Base-by-base conservation (phyloP, 2,113 vertebrate genomes). In the Saguinus imperator region DNA sequence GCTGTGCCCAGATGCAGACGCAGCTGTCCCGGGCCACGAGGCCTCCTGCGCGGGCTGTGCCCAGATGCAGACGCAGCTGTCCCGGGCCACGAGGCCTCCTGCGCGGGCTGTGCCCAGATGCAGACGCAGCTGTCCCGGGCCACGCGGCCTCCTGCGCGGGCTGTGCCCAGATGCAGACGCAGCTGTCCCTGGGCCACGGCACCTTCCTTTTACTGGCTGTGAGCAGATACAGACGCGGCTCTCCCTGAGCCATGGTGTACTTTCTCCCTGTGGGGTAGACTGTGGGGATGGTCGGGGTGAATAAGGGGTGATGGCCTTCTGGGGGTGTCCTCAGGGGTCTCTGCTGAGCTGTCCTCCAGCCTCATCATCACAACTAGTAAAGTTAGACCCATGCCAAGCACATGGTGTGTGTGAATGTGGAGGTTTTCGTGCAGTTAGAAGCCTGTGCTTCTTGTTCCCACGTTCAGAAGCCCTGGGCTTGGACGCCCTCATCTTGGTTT, bases 361-460 rank as follows among this genome's bases (percentile, higher is more conserved):
- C n/a, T 37, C 18, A 21, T 40, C 5, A 2, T 72, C 10, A 20
- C 18, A 21, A 40, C 70, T 20, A 21, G 70, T 40, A n/a, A 72
- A 5, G 9, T 72, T 40, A 72, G 70, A 72, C 9, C n/a, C 9
- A 37, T 21, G 37, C 70, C n/a, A n/a, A 40, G 70, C 18, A 37
- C n/a, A 72, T 6, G n/a, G 1, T 21, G 10, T 68, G 13, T 37
- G 70, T 72, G 70, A 72, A 72, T 11, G 5, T 40, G 18, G n/a
- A 23, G 70, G 70, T 40, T 40, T 72, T n/a, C 11, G 20, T 23
- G 16, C 9, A 6, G n/a, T 72, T 5, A 72, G n/a, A 40, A 40
- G n/a, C 10, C 35, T 1, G 7, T 1, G 1, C n/a, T 32, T n/a
- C 20, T 10, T 12, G 0, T 29, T 21, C n/a, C 70, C 10, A 1